These are phyloP conservation scores for Tipula lateralis DNA, from an alignment of 2,888 invertebrate genomes.

Conservation along the genomic window DNA sequence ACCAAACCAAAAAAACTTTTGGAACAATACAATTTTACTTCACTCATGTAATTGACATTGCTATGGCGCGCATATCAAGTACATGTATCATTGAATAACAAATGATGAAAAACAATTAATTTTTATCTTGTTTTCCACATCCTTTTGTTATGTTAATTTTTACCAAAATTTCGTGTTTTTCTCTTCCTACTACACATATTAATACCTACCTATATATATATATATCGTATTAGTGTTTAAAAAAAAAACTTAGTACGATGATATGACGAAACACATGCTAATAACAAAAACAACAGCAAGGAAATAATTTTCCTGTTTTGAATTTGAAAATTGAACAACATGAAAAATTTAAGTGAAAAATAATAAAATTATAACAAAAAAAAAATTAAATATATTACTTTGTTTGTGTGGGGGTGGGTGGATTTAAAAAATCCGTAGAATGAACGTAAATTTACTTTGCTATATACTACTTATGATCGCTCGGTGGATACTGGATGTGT, in stretches of 20 bases:
- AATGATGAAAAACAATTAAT: background rate
- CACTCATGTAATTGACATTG: no score
- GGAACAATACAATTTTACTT: no score
- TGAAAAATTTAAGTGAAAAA: background rate
- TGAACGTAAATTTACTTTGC: background rate
- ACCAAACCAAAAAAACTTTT: no score
- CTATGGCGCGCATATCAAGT: background rate
- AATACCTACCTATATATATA: background rate
- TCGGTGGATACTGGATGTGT: no score
- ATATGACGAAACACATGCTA: background rate
- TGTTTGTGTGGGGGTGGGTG: background rate
- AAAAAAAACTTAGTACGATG: background rate
- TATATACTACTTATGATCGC: background rate
- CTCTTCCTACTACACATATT: background rate
- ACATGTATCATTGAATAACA: background rate
- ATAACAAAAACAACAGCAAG: background rate
- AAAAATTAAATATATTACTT: background rate
- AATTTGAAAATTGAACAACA: background rate
- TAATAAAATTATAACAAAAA: background rate
- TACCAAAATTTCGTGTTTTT: background rate
- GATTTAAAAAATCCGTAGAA: background rate
- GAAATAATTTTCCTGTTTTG: background rate
- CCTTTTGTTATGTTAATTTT: background rate
- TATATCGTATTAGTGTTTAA: background rate
- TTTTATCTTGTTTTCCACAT: background rate